Evolutionary conservation across 2,113 vertebrate species (phyloP).

Genomic region (Parotia lawesii): DNA sequence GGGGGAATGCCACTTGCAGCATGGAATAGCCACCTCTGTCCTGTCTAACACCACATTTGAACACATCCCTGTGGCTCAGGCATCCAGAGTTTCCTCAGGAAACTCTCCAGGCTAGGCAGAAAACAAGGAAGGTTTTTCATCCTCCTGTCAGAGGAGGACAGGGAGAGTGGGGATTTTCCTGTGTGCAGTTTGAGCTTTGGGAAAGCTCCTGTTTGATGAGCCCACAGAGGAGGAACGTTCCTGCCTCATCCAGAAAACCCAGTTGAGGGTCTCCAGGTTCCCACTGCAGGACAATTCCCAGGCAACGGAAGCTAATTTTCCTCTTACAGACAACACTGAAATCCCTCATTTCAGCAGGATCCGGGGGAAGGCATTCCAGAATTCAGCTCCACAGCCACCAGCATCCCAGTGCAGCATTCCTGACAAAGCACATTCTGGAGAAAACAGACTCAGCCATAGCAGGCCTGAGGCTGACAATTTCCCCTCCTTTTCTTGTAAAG

Average conservation of each 20-base stretch:
- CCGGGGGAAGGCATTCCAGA: not conserved
- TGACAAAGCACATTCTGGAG: not conserved
- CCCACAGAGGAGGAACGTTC: not conserved
- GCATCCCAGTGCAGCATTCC: not conserved
- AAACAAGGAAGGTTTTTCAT: not conserved
- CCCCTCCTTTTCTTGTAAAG: not conserved
- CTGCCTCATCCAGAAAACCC: not conserved
- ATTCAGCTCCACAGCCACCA: not conserved
- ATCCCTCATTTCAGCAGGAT: not conserved
- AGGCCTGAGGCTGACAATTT: constrained; percentile 23
- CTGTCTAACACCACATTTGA: not conserved
- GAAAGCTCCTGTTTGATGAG: not conserved
- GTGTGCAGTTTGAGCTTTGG: not conserved
- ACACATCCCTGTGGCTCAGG: accelerated
- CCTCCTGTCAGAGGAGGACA: not conserved
- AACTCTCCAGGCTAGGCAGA: not conserved
- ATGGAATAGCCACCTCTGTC: not conserved
- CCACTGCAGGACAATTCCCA: not conserved
- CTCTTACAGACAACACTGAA: not conserved
- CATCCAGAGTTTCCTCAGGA: not conserved
- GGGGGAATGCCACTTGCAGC: not conserved
- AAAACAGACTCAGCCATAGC: not conserved
- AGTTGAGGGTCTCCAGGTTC: not conserved
- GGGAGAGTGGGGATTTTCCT: not conserved
- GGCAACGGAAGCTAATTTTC: not conserved